phyloP scores from a whole-genome alignment of 2,888 invertebrate genomes.

The Nymphalis urticae region DNA sequence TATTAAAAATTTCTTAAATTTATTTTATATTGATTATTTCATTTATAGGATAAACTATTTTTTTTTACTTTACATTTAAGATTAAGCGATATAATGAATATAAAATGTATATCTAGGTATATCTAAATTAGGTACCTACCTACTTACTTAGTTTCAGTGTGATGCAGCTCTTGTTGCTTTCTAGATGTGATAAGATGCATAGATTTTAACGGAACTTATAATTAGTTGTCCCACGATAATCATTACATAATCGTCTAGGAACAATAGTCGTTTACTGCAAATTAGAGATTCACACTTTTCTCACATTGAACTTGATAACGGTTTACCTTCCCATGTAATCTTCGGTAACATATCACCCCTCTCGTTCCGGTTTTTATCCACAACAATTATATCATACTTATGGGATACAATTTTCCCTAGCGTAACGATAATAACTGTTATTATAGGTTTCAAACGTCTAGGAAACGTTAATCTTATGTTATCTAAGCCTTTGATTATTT shows the following conservation, averaged over 20 bases:
- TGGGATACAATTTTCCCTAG: slow-evolving; percentile 12
- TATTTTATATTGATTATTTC: too few species aligned
- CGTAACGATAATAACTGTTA: not conserved
- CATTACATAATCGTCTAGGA: slow-evolving; percentile 26
- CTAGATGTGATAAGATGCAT: slow-evolving; percentile 1
- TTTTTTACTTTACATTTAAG: too few species aligned
- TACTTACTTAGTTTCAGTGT: not conserved
- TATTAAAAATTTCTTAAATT: too few species aligned
- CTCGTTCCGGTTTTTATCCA: slow-evolving; percentile 30
- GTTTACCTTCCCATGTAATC: slow-evolving; percentile 44
- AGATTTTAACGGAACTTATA: slow-evolving; percentile 28
- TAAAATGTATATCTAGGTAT: too few species aligned
- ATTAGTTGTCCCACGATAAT: slow-evolving; percentile 30
- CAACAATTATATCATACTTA: slow-evolving; percentile 19
- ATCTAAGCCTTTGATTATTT: slow-evolving; percentile 23
- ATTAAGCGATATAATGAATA: too few species aligned
- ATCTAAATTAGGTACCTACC: too few species aligned
- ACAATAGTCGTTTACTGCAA: slow-evolving; percentile 51
- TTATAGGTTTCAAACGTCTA: slow-evolving; percentile 1
- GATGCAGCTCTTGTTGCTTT: not conserved
- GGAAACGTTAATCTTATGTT: slow-evolving; percentile 19
- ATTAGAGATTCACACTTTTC: slow-evolving; percentile 69
- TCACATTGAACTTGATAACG: slow-evolving; percentile 62
- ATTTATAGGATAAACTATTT: too few species aligned
- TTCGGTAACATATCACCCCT: slow-evolving; percentile 15